Percentiles rank a stretch among this genome's conserved stretches.
Conservation (phyloP, 2,113 vertebrate genomes). For the Bubo bubo region DNA sequence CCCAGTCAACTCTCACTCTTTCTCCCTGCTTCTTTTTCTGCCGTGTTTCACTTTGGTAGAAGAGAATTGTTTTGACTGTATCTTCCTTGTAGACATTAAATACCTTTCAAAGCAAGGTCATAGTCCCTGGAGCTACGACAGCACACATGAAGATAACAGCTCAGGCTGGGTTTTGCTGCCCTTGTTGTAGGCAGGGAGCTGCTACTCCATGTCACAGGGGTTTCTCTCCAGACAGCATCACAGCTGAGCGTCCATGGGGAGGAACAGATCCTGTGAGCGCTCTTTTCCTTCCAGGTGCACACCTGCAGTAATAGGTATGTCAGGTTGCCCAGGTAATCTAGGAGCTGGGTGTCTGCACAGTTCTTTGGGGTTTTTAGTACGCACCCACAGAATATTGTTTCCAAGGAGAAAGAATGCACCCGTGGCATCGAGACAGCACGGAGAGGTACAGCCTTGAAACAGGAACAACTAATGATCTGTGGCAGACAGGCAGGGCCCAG, state of each 20-base stretch:
- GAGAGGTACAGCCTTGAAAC: background rate
- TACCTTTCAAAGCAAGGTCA: constrained; percentile 57
- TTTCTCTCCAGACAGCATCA: background rate
- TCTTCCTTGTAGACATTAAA: constrained; percentile 39
- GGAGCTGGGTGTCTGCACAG: accelerated
- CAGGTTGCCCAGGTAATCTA: background rate
- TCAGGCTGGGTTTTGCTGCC: background rate
- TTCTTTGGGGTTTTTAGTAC: background rate
- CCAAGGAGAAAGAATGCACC: background rate
- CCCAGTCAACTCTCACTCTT: background rate
- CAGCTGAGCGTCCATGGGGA: background rate
- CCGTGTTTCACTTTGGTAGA: background rate
- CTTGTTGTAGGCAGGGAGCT: background rate
- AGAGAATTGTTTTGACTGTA: constrained; percentile 39
- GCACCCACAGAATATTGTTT: background rate
- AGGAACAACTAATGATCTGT: background rate
- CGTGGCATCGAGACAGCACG: accelerated
- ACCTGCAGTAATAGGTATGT: accelerated
- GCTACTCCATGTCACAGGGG: background rate
- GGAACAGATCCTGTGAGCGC: background rate
- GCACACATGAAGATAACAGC: background rate
- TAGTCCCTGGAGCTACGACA: background rate
- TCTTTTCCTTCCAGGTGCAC: background rate
- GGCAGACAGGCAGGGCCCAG: background rate
- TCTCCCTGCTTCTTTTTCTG: constrained; percentile 32